Base-by-base conservation (phyloP, 2,113 vertebrate genomes). In the Nothocercus nigrocapillus region DNA sequence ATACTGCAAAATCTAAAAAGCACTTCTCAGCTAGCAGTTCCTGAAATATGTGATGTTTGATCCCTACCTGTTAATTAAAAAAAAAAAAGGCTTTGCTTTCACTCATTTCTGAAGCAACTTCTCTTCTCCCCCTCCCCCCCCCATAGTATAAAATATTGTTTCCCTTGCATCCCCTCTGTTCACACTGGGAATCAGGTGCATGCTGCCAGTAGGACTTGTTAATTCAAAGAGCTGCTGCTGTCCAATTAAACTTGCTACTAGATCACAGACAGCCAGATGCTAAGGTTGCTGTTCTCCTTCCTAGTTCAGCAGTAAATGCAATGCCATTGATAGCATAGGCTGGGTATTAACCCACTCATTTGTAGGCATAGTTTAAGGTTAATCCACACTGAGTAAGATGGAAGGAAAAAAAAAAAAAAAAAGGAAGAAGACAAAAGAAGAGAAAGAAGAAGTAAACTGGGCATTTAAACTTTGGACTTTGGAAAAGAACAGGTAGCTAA, bases 221-320 rank as follows among this genome's bases (percentile, higher is more conserved):
- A 95, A 82, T 82, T 93, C 38, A 68, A 91, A 88, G 54, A 85
- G 80, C 54, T 61, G 66, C 58, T 77, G 70, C 82, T 90, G 80
- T 80, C 81, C 77, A 96, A 40, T 94, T 97, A 96, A 85, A 87
- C 24, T 69, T 76, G 42, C 69, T 91, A 82, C 69, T 72, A 90
- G 73, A 96, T 82, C 75, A 89, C 59, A 94, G 86, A 2, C 69
- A 94, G 47, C 8, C 83, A 82, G 77, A 75, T 1, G 4, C 47
- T 51, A 73, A 85, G 36, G 68, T 77, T 79, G 54, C 49, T 82
- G 54, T 85, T 87, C 70, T 89, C 56, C 85, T 88, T 89, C 28
- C 32, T 72, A 80, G 82, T 83, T 95, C 73, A 83, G 54, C 79
- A 83, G 18, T 80, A 92, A 95, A 88, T 36, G 51, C 32, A 92